Evolutionary conservation across 1,140 invertebrate species (phyloP).

Genomic region (Sweltsa coloradensis): DNA sequence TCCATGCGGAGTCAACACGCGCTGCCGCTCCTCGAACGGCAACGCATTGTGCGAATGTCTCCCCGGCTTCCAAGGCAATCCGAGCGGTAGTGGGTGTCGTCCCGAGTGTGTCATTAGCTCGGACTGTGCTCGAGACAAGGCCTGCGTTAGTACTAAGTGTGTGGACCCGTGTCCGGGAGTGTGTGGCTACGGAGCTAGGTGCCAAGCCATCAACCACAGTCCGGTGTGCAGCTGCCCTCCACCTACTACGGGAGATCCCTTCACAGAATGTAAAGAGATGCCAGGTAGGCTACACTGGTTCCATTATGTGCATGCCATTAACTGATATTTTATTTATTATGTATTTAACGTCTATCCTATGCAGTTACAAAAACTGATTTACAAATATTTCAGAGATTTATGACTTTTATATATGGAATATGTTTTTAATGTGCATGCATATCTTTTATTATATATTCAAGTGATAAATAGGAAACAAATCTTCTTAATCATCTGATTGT

Average conservation of each 20-base stretch:
- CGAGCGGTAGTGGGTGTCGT: conserved; percentile 42
- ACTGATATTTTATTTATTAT: no score
- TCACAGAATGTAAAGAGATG: conserved; percentile 47
- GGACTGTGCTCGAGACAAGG: conserved; percentile 56
- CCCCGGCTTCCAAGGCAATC: conserved; percentile 45
- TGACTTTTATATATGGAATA: no score
- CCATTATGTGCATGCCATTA: no score
- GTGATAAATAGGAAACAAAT: no score
- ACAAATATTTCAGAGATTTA: no score
- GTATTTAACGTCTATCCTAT: no score
- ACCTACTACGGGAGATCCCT: conserved; percentile 60
- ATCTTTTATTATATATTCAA: no score
- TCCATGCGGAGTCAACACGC: conserved; percentile 60
- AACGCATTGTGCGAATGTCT: conserved; percentile 60
- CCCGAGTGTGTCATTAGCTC: conserved; percentile 64
- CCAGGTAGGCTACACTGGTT: conserved; percentile 30
- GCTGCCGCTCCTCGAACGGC: conserved; percentile 43
- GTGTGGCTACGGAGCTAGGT: conserved; percentile 53
- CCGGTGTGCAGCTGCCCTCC: conserved; percentile 65
- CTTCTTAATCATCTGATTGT: no score
- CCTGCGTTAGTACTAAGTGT: conserved; percentile 61
- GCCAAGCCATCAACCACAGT: conserved; percentile 63
- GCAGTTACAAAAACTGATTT: no score
- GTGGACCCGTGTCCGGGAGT: conserved; percentile 58
- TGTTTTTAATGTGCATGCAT: no score